Base-by-base conservation (phyloP, 2,888 invertebrate species). In the Leptinotarsa rubiginosa region DNA sequence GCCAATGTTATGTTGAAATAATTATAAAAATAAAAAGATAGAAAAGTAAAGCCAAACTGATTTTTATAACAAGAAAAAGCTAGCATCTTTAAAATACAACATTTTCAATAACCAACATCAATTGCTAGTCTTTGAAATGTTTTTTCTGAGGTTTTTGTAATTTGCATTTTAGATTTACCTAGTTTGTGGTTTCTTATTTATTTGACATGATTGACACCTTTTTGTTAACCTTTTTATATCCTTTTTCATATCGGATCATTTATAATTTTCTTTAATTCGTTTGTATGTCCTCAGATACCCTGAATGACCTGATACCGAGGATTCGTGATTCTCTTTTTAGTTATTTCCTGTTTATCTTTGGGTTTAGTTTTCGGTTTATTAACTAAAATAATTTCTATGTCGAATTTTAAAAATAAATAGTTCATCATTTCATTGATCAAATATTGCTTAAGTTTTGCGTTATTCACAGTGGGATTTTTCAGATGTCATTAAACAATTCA, bases 181-280 rank as follows among this genome's bases (percentile, higher is more conserved):
- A 69, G 54, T 54, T 54, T 54, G 18, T 54, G 59, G 12, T 59
- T 25, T 13, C 77, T 85, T 86, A 67, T 84, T 83, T 62, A 72
- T 77, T 80, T 86, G 85, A 75, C 86, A 86, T 5, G 75, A 78
- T 72, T 81, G 77, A 66, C 84, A 86, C 13, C 47, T 75, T 77
- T 82, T 81, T 47, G 86, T 79, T 73, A 79, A 84, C 70, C 75
- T 69, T 77, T 82, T 81, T 13, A 86, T 54, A 5, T 54, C 18
- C 18, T 18, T 54, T 59, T 25, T 59, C 59, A 25, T 59, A 22
- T 25, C 25, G 13, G 25, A 13, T 25, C 12, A 59, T 59, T 59
- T 59, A 25, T 59, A 22, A 25, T 59, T 59, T 25, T 59, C 59
- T 59, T 59, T 59, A 13, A 25, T 59, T 25, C 59, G 59, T 59